phyloP scores from a whole-genome alignment of 92 coral and sea anemone species.

The Desmophyllum pertusum region DNA sequence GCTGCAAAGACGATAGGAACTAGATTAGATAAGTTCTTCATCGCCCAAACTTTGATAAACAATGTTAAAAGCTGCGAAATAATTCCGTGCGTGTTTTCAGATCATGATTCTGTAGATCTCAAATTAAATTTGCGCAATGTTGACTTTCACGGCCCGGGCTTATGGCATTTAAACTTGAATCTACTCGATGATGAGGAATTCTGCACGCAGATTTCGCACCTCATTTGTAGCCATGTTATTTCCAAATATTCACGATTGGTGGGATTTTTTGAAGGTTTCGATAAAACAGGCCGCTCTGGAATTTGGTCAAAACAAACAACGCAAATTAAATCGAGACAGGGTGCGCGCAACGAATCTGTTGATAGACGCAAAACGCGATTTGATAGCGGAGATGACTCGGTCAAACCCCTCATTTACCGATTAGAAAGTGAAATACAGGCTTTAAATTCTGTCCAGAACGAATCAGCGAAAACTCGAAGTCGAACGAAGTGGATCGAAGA shows the following conservation, averaged over 20 bases:
- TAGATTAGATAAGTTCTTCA: background rate
- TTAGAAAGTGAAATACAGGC: background rate
- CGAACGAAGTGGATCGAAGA: conserved; percentile 38
- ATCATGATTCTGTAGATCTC: background rate
- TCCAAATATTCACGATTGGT: conserved; percentile 13
- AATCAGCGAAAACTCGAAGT: conserved; percentile 7
- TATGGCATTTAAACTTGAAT: background rate
- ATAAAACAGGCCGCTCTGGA: background rate
- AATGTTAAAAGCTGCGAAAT: too few relatives aligned
- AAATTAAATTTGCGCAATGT: background rate
- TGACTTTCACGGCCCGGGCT: too few relatives aligned
- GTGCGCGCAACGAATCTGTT: background rate
- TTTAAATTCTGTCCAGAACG: background rate
- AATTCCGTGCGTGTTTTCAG: background rate
- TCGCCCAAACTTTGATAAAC: too few relatives aligned
- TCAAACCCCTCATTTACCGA: background rate
- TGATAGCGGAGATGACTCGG: background rate
- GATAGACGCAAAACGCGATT: background rate
- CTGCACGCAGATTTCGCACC: background rate
- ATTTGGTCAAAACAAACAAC: background rate
- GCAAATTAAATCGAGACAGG: background rate
- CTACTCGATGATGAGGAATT: background rate
- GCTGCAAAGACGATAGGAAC: background rate
- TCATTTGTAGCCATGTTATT: background rate
- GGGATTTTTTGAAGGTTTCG: conserved; percentile 10